Conservation (phyloP, 92 coral and sea anemone species). For the Epizoanthus fatuus region DNA sequence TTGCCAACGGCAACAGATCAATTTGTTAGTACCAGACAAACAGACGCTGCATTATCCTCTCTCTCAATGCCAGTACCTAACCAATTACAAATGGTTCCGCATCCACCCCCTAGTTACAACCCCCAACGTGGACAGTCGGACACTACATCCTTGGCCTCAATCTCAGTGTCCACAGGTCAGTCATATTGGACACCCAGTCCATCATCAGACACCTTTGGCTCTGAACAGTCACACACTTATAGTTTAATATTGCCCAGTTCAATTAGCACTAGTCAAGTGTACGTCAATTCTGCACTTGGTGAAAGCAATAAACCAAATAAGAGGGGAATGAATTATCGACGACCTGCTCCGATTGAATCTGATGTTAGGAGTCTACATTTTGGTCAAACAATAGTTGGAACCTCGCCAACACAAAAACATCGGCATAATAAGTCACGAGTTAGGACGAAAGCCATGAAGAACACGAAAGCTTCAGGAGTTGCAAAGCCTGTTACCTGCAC, state of each 20-base stretch:
- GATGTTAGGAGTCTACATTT: conserved; percentile 60
- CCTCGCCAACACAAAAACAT: conserved; percentile 1
- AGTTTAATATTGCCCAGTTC: conserved; percentile 5
- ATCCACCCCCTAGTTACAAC: not conserved
- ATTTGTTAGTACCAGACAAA: not conserved
- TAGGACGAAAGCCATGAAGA: not conserved
- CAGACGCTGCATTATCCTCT: not conserved
- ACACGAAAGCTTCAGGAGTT: not conserved
- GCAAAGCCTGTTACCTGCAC: not conserved
- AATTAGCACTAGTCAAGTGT: not conserved
- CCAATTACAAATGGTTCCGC: not conserved
- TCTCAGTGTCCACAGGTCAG: conserved; percentile 7
- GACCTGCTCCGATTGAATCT: conserved; percentile 46
- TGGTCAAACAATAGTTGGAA: conserved; percentile 4
- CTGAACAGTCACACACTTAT: not conserved
- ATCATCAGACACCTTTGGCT: not conserved
- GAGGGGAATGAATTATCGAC: not conserved
- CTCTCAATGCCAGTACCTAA: not conserved
- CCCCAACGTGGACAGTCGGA: no score
- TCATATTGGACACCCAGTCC: conserved; percentile 7
- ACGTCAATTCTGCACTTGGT: not conserved
- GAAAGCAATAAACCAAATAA: not conserved
- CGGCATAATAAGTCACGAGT: not conserved
- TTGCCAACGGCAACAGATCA: not conserved
- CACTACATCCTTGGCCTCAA: no score